Conservation (phyloP, 2,888 invertebrate species). For the Kryphioiulus occultus region DNA sequence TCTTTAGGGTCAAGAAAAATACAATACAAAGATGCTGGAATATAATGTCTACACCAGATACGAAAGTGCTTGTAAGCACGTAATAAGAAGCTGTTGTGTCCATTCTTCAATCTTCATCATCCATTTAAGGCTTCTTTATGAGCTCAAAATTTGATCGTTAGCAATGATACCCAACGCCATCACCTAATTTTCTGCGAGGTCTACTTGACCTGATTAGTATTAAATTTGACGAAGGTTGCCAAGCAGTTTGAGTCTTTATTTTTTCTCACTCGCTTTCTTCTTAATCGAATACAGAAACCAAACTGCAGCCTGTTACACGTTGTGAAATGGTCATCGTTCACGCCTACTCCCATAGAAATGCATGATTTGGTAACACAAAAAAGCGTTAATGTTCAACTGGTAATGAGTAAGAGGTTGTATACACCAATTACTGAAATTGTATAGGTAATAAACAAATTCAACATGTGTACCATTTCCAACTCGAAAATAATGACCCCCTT, state of each 20-base stretch:
- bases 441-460: background rate
- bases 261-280: background rate
- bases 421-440: background rate
- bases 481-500: background rate
- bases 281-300: background rate
- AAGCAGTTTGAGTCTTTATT: background rate
- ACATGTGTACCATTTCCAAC: background rate
- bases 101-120: background rate
- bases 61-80: background rate
- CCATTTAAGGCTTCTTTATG: background rate
- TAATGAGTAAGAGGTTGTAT: background rate
- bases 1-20: background rate
- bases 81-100: background rate
- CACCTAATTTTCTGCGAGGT: background rate
- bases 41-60: background rate
- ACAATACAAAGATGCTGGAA: background rate
- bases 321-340: background rate
- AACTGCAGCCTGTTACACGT: background rate
- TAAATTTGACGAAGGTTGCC: background rate
- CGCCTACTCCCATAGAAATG: conserved; percentile 3
- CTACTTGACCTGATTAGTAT: background rate
- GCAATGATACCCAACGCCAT: background rate
- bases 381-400: background rate
- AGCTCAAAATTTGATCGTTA: background rate
- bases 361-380: background rate